Evolutionary conservation across 2,888 invertebrate genomes (phyloP).

Genomic region (Leptogaster cylindrica): DNA sequence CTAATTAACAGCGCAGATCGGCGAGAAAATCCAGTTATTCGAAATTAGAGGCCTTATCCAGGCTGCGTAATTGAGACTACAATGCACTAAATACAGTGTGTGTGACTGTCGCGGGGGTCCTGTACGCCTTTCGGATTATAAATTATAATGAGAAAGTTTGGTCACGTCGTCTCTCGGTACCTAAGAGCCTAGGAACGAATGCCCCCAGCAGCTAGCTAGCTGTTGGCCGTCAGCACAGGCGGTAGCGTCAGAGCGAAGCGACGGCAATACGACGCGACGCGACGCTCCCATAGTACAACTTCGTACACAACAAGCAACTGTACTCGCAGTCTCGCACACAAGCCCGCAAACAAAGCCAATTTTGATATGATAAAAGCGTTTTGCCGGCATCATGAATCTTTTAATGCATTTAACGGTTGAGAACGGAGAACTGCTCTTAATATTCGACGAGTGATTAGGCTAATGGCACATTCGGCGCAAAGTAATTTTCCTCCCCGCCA

Average conservation of each 20-base stretch:
- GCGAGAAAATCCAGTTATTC: slow-evolving; percentile 18
- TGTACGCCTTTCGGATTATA: too few species aligned
- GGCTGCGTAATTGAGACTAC: too few species aligned
- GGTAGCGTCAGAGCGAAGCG: background rate
- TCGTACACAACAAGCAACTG: too few species aligned
- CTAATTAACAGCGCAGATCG: slow-evolving; percentile 48
- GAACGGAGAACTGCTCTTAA: slow-evolving; percentile 49
- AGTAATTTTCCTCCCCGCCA: slow-evolving; percentile 20
- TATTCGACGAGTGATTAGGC: slow-evolving; percentile 53
- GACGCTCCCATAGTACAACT: too few species aligned
- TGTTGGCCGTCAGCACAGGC: background rate
- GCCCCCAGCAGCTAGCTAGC: too few species aligned
- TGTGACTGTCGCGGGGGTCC: too few species aligned
- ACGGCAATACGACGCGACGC: background rate
- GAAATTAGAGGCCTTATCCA: background rate
- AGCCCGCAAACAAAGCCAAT: slow-evolving; percentile 52
- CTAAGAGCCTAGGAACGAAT: too few species aligned
- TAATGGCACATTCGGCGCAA: slow-evolving; percentile 51
- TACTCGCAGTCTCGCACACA: too few species aligned
- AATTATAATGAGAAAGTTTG: too few species aligned
- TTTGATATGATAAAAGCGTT: slow-evolving; percentile 53
- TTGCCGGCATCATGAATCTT: slow-evolving; percentile 53
- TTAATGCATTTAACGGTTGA: slow-evolving; percentile 51
- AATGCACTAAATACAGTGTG: too few species aligned
- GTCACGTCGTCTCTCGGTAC: too few species aligned